These are phyloP conservation scores for Brachyistius frenatus DNA, from an alignment of 2,113 vertebrate genomes.

Conservation along the genomic window DNA sequence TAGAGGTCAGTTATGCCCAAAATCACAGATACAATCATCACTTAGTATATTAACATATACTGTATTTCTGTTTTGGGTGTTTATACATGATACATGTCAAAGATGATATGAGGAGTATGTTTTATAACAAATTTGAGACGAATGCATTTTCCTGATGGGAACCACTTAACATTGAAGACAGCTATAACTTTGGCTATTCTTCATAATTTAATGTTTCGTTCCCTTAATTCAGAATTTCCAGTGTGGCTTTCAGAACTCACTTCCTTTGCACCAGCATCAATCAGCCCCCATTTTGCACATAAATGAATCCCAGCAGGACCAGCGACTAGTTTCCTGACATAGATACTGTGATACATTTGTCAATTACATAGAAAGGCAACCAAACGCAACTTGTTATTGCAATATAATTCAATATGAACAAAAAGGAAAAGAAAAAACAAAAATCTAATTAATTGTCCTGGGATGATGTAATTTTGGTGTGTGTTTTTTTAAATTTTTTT, in stretches of 20 bases:
- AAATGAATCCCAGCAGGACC: conserved; percentile 40
- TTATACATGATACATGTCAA: too few relatives aligned
- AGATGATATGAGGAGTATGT: too few relatives aligned
- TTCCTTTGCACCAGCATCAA: conserved; percentile 61
- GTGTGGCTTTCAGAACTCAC: conserved; percentile 47
- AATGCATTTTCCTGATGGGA: too few relatives aligned
- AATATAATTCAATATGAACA: conserved; percentile 52
- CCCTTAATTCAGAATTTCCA: conserved; percentile 32
- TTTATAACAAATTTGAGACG: too few relatives aligned
- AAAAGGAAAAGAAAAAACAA: not conserved
- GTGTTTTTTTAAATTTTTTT: too few relatives aligned
- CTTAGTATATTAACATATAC: too few relatives aligned
- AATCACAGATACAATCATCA: too few relatives aligned
- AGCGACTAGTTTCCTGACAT: conserved; percentile 52
- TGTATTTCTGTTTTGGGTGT: too few relatives aligned
- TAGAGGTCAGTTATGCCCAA: too few relatives aligned
- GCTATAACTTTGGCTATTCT: conserved; percentile 57
- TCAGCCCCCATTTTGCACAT: conserved; percentile 64
- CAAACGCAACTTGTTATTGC: conserved; percentile 50
- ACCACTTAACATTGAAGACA: conserved; percentile 31
- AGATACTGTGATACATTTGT: conserved; percentile 64
- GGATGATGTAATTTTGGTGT: not conserved
- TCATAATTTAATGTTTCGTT: conserved; percentile 32
- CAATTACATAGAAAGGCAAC: conserved; percentile 60
- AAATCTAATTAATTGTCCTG: conserved; percentile 5